phyloP scores from a whole-genome alignment of 2,888 invertebrate genomes.

The Galeopsomyia nigrocyanea region DNA sequence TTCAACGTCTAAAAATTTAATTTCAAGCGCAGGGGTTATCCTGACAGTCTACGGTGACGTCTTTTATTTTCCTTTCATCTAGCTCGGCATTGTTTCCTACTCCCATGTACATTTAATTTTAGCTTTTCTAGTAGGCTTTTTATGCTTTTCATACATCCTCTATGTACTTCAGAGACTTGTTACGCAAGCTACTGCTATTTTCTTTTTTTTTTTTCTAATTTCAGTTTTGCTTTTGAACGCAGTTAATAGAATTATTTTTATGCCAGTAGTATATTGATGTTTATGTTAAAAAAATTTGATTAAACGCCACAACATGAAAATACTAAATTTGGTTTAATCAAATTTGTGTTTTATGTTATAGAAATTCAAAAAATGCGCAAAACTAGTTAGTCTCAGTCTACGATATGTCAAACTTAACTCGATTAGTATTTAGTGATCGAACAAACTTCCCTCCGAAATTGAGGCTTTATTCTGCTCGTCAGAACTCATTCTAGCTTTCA shows the following conservation, averaged over 20 bases:
- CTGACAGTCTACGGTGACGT: not conserved
- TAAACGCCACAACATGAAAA: too few species aligned
- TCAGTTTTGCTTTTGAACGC: constrained; percentile 3
- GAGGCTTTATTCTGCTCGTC: too few species aligned
- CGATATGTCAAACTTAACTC: too few species aligned
- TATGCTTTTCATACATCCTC: not conserved
- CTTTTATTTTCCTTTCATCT: constrained; percentile 2
- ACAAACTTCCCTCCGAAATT: too few species aligned
- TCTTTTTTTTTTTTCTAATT: constrained; percentile 6
- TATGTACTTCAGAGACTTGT: not conserved
- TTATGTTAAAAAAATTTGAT: too few species aligned
- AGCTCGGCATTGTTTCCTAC: constrained; percentile 2
- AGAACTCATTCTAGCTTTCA: too few species aligned
- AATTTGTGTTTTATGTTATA: too few species aligned
- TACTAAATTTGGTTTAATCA: too few species aligned
- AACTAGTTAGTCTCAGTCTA: too few species aligned
- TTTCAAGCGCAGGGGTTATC: not conserved
- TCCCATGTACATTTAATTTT: constrained; percentile 2
- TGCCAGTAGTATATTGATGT: constrained; percentile 9
- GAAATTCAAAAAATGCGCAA: too few species aligned
- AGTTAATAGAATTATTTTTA: constrained; percentile 28
- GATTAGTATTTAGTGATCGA: too few species aligned
- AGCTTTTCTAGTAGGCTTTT: not conserved
- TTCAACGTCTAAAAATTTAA: too few species aligned
- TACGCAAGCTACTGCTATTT: not conserved